A percentile compares a stretch with the other conserved stretches of the same genome.
phyloP scores from a whole-genome alignment of 2,113 vertebrate species.

The Calypte anna region DNA sequence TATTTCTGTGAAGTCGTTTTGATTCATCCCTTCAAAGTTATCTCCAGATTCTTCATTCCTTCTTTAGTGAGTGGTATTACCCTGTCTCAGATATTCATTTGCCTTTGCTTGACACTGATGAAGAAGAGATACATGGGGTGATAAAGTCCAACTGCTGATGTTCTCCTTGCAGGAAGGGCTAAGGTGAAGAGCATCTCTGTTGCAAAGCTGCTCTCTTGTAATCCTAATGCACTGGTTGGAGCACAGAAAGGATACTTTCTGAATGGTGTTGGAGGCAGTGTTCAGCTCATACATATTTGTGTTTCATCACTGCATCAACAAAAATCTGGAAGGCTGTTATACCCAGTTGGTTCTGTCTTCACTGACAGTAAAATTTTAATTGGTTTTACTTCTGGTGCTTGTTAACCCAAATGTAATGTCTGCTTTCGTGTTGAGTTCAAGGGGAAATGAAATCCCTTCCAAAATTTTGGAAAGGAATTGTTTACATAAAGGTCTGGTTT shows the following conservation, averaged over 20 bases:
- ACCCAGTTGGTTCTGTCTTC: slow-evolving; percentile 54
- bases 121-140: not conserved
- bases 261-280: slow-evolving; percentile 17
- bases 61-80: not conserved
- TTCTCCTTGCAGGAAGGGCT: not conserved
- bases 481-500: not conserved
- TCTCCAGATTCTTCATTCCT: not conserved
- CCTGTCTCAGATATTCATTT: not conserved
- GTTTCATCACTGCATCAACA: slow-evolving; percentile 57
- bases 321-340: slow-evolving; percentile 47
- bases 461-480: slow-evolving; percentile 32
- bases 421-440: slow-evolving; percentile 62
- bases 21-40: not conserved
- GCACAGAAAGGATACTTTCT: not conserved
- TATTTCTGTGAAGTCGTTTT: not conserved
- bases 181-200: slow-evolving; percentile 1
- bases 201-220: not conserved
- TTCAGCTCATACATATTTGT: slow-evolving; percentile 71
- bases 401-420: slow-evolving; percentile 60
- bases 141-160: not conserved
- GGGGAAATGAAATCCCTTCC: slow-evolving; percentile 54
- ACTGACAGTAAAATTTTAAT: slow-evolving; percentile 70
- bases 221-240: not conserved
- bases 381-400: slow-evolving; percentile 68
- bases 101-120: not conserved